phyloP scores from a whole-genome alignment of 2,113 vertebrate genomes.

The Prinia subflava region DNA sequence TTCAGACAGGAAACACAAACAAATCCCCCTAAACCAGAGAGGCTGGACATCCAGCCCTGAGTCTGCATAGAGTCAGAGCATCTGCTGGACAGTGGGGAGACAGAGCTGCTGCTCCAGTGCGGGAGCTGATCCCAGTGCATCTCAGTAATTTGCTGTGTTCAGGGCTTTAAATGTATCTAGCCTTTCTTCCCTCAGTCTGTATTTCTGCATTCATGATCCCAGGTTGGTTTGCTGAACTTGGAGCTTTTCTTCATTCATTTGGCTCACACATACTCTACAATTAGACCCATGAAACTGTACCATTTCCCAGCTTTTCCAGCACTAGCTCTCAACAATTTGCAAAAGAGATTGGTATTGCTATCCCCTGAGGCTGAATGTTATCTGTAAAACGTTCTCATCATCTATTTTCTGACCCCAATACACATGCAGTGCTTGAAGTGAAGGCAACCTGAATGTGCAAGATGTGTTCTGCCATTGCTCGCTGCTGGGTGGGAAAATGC shows the following conservation, averaged over 20 bases:
- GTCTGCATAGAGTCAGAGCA: neutral
- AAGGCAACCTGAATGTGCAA: neutral
- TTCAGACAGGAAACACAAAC: neutral
- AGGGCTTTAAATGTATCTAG: neutral
- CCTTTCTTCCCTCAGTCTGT: neutral
- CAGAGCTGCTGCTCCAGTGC: rapidly evolving
- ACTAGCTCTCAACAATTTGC: neutral
- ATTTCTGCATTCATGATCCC: neutral
- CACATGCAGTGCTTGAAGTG: rapidly evolving
- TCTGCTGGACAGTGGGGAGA: neutral
- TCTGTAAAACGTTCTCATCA: rapidly evolving
- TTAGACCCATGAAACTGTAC: neutral
- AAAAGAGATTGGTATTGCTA: neutral
- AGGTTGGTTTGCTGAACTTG: neutral
- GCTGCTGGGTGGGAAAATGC: neutral
- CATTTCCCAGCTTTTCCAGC: neutral
- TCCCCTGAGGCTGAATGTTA: neutral
- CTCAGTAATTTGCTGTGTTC: neutral
- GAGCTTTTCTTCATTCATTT: neutral
- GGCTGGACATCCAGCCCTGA: neutral
- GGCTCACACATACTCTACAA: neutral
- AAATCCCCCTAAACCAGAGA: neutral
- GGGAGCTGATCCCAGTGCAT: neutral
- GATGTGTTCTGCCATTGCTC: neutral
- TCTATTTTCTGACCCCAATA: rapidly evolving